Conservation (phyloP, 1,140 invertebrate species). For the Drosophila ogumai region DNA sequence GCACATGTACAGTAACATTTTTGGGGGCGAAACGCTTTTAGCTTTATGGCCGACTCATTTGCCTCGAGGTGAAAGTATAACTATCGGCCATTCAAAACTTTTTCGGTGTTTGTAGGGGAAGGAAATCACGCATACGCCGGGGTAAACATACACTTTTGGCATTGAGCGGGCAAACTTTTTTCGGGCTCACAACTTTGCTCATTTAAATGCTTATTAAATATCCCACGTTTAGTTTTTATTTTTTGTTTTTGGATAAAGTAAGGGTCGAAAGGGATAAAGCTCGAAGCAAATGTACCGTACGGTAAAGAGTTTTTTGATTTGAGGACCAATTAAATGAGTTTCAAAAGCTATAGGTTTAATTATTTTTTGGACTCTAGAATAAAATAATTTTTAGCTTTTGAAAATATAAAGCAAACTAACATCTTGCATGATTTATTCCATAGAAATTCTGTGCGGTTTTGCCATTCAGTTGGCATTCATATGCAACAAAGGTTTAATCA, state of each 20-base stretch:
- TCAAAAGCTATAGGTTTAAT: neutral
- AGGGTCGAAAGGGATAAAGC: too few relatives aligned
- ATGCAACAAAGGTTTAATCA: slow-evolving; percentile 3
- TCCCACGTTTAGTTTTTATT: slow-evolving; percentile 24
- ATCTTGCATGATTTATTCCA: neutral
- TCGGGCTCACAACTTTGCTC: slow-evolving; percentile 57
- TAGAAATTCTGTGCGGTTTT: neutral
- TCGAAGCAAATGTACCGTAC: neutral
- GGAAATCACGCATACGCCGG: slow-evolving; percentile 60
- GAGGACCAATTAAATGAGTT: neutral
- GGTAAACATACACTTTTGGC: slow-evolving; percentile 53
- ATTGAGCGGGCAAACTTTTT: slow-evolving; percentile 48
- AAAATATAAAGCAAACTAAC: neutral
- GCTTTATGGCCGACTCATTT: slow-evolving; percentile 36
- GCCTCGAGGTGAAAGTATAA: slow-evolving; percentile 39
- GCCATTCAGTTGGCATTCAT: neutral
- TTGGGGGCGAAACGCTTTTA: slow-evolving; percentile 17
- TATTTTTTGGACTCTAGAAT: rapidly evolving
- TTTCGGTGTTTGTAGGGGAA: neutral
- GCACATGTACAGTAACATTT: slow-evolving; percentile 22
- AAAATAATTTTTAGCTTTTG: neutral
- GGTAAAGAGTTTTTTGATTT: neutral
- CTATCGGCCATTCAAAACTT: slow-evolving; percentile 48
- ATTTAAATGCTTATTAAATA: slow-evolving; percentile 81
- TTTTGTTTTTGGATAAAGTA: neutral